Base-by-base conservation (phyloP, 2,888 invertebrate species). In the Torymus tubicola region DNA sequence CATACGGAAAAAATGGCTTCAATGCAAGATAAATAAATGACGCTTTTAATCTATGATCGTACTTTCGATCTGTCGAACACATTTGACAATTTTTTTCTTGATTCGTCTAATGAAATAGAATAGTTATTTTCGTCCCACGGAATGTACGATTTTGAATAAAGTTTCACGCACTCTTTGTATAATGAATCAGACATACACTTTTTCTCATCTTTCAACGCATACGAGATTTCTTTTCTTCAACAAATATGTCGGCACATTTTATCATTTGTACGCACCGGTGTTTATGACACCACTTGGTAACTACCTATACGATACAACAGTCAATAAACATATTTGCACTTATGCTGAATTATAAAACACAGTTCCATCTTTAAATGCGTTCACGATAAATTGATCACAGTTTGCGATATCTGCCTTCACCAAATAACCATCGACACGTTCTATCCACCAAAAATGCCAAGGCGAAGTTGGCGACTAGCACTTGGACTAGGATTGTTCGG, bases 401-500 rank as follows among this genome's bases (percentile, higher is more conserved):
- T 81, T 89, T 89, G 72, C 85, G 83, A 82, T 87, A 91, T 88
- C 93, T 93, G 63, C 96, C 96, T 91, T 96, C 97, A 31, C 97
- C 97, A 89, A 97, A 97, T 68, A 97, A 92, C 93, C 95, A 96
- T 87, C 97, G 93, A 91, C 97, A 97, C 57, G 93, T 87, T 86
- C 97, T 93, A 91, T 99, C 99, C 82, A 96, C 95, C 21, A 95
- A 87, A 89, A 95, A 98, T 3, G 98, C 96, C 87, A 96, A 94
- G 83, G 95, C 91, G 90, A 98, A 96, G 91, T 99, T 98, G 0
- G 95, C 95, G 85, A 96, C 92, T 84, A 99, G 92, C 16, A 97
- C 95, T 91, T 93, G 93, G 71, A 99, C 93, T 87, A 99, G 92
- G 83, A 95, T 95, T 85, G 94, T 93, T 85, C 98, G 97, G 90